phyloP scores from a whole-genome alignment of 2,888 invertebrate species.

The Phoenoteleia sp. region DNA sequence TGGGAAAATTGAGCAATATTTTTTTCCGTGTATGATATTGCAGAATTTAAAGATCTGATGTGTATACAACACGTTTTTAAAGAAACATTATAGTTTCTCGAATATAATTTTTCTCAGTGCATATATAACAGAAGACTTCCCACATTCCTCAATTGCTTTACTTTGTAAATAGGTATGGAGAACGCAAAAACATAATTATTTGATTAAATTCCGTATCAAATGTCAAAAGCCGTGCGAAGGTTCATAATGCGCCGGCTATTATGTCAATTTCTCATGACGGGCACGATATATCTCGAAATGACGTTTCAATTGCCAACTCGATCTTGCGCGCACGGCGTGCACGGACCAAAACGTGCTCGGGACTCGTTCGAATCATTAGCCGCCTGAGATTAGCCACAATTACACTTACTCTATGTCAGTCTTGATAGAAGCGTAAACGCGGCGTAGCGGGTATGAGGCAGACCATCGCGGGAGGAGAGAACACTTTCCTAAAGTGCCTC shows the following conservation, averaged over 20 bases:
- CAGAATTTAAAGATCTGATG: too few relatives aligned
- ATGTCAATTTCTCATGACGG: conserved; percentile 58
- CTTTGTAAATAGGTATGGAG: conserved; percentile 14
- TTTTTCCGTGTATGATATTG: too few relatives aligned
- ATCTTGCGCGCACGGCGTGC: conserved; percentile 56
- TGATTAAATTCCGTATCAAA: conserved; percentile 39
- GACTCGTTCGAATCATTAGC: conserved; percentile 69
- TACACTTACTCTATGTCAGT: conserved; percentile 54
- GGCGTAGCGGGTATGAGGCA: conserved; percentile 33
- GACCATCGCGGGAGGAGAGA: conserved; percentile 22
- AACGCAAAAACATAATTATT: conserved; percentile 4
- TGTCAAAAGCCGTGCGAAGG: conserved; percentile 49
- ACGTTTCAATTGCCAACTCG: conserved; percentile 70
- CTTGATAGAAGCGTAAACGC: conserved; percentile 65
- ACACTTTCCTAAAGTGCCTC: conserved; percentile 57
- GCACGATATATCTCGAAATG: conserved; percentile 67
- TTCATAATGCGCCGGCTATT: conserved; percentile 24
- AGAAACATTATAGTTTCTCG: too few relatives aligned
- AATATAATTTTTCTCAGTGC: too few relatives aligned
- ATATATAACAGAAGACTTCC: too few relatives aligned
- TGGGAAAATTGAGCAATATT: too few relatives aligned
- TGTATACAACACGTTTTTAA: too few relatives aligned
- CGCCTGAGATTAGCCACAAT: conserved; percentile 67
- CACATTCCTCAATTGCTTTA: too few relatives aligned
- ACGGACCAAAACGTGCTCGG: conserved; percentile 65